Evolutionary conservation across 2,888 invertebrate genomes (phyloP).

Genomic region (Argyresthia albistria): DNA sequence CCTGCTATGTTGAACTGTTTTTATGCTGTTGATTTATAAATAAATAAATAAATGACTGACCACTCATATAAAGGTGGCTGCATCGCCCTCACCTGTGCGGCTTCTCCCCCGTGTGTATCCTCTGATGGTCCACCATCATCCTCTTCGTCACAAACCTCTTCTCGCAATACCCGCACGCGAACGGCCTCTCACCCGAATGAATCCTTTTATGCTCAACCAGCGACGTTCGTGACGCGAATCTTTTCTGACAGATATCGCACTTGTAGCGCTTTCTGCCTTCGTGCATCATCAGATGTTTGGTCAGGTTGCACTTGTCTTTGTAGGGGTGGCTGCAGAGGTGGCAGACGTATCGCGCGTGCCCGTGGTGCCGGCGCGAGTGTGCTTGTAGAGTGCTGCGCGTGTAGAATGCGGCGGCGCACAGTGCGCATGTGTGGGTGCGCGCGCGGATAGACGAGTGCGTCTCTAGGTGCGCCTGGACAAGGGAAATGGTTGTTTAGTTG

Average conservation of each 20-base stretch:
- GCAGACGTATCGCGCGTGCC: constrained; percentile 46
- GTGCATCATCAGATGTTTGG: constrained; percentile 46
- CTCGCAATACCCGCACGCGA: constrained; percentile 36
- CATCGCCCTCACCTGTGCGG: constrained; percentile 38
- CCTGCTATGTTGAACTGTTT: too few relatives aligned
- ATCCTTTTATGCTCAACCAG: constrained; percentile 49
- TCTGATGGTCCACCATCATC: constrained; percentile 44
- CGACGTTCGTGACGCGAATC: constrained; percentile 36
- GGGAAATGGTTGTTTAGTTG: neutral
- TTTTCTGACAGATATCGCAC: constrained; percentile 53
- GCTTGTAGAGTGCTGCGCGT: constrained; percentile 38
- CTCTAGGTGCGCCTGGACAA: constrained; percentile 45
- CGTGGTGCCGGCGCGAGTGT: constrained; percentile 42
- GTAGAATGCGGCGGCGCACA: constrained; percentile 58
- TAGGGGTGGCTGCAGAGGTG: constrained; percentile 50
- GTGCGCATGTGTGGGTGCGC: constrained; percentile 42
- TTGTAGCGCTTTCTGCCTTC: constrained; percentile 47
- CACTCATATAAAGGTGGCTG: too few relatives aligned
- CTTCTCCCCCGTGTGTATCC: constrained; percentile 56
- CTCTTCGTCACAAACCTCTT: constrained; percentile 51
- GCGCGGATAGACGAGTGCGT: constrained; percentile 52
- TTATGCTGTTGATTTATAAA: too few relatives aligned
- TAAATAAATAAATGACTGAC: too few relatives aligned
- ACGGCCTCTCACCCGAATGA: constrained; percentile 58
- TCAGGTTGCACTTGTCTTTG: constrained; percentile 49